Base-by-base conservation (phyloP, 2,797 vertebrate genomes). In the Enteromius unitaeniatus region DNA sequence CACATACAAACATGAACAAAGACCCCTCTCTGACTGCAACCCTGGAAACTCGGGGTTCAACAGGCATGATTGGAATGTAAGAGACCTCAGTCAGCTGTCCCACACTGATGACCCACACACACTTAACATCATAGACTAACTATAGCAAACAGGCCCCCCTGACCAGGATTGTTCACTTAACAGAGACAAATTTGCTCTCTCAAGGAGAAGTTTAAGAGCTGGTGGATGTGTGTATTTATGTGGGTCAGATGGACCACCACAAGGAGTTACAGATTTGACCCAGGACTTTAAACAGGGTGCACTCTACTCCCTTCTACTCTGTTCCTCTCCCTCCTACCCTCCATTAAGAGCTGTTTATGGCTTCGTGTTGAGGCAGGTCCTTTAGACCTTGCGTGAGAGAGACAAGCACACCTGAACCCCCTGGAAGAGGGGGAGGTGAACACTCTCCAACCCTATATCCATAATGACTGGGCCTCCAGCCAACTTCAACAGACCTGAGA, bases 31-130 rank as follows among this genome's bases (percentile, higher is more conserved):
- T 92, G 89, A 91, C 70, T 79, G 84, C 90, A 88, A 89, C 53
- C 88, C 88, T 87, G 70, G 68, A 86, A 75, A 88, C 85, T 87
- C 88, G 85, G 88, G 90, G 84, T 82, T 81, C 88, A 91, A 89
- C 89, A 91, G 88, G 91, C 91, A 94, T 93, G 90, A 88, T 85
- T 91, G 87, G 93, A 94, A 96, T 95, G 94, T 90, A 91, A 73
- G 45, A 87, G 90, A 92, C 91, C 78, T 87, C 88, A 85, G 90
- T 95, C 94, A 94, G 94, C 94, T 95, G 94, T 94, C 92, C 58
- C 19, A 42, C 76, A 70, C 64, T 42, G 45, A 80, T 62, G 40
- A 40, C 34, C 62, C 40, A 69, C 74, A 85, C 77, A 79, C 70
- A 67, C 53, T 73, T n/a, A 9, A 60, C 69, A 26, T 28, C 68